Conservation (phyloP, 2,888 invertebrate species). For the Melieria picta region DNA sequence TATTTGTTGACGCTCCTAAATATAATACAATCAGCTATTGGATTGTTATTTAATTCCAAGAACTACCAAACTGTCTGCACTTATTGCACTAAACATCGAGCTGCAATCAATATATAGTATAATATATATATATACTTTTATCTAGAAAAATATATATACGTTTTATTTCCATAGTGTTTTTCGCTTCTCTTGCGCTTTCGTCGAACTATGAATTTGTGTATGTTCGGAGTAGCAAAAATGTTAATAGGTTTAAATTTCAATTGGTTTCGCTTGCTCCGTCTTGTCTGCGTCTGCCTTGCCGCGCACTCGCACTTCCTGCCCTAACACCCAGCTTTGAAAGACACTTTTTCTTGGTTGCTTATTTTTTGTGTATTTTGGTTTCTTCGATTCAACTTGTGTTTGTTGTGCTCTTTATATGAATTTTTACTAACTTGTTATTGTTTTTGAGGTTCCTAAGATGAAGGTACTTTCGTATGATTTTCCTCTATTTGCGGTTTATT, state of each 20-base stretch:
- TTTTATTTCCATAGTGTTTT: neutral
- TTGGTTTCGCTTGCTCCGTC: conserved; percentile 2
- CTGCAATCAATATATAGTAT: conserved; percentile 11
- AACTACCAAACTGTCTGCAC: too few relatives aligned
- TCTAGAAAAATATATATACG: conserved; percentile 16
- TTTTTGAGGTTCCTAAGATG: conserved; percentile 23
- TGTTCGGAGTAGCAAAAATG: conserved; percentile 10
- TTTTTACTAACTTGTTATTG: neutral
- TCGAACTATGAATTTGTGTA: neutral
- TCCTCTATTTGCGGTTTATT: too few relatives aligned
- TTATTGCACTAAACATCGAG: too few relatives aligned
- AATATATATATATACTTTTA: conserved; percentile 8
- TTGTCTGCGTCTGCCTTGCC: neutral
- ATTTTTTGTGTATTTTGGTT: neutral
- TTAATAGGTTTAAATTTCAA: conserved; percentile 2
- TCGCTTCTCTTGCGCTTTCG: neutral
- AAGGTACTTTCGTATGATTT: conserved; percentile 32
- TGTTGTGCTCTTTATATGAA: too few relatives aligned
- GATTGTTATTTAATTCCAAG: too few relatives aligned
- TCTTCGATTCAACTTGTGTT: conserved; percentile 1
- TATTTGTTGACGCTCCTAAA: neutral
- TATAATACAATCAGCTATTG: too few relatives aligned
- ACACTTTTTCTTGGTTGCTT: neutral
- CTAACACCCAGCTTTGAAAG: neutral
- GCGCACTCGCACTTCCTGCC: neutral